A percentile compares a stretch with the other conserved stretches of the same genome.
phyloP scores from a whole-genome alignment of 2,888 invertebrate genomes.

The Stenotaenia linearis region DNA sequence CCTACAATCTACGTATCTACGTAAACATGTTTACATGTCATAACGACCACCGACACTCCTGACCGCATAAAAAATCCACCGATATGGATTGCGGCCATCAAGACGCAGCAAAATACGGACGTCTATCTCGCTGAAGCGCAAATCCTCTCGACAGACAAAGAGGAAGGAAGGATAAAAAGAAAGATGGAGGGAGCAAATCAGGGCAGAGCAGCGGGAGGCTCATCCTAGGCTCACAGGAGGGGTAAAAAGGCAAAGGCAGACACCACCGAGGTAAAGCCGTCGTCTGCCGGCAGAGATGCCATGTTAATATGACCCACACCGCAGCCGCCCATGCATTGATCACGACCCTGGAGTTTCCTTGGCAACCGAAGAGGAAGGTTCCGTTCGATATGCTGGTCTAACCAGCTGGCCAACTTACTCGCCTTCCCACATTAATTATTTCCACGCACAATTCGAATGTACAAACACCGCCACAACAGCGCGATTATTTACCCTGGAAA shows the following conservation, averaged over 20 bases:
- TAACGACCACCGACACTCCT: no score
- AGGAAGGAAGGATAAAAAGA: conserved; percentile 24
- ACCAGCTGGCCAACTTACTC: conserved; percentile 14
- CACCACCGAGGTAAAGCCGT: background rate
- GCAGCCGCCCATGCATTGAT: conserved; percentile 24
- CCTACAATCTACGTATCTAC: no score
- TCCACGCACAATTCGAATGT: conserved; percentile 12
- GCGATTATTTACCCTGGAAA: background rate
- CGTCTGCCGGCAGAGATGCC: conserved; percentile 13
- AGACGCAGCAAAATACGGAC: background rate
- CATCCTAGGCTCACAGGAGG: background rate
- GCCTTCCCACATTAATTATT: conserved; percentile 26
- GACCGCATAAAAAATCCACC: no score
- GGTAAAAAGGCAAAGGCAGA: background rate
- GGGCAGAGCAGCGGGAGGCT: conserved; percentile 11
- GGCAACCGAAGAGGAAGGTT: conserved; percentile 14
- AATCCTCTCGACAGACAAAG: background rate
- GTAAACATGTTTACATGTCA: no score
- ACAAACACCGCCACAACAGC: background rate
- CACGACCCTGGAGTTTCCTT: conserved; percentile 24
- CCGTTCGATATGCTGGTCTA: conserved; percentile 3
- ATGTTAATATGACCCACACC: conserved; percentile 13
- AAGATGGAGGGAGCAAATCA: background rate
- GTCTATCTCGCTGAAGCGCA: background rate
- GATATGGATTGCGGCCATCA: background rate